These are phyloP conservation scores for Balaeniceps rex DNA, from an alignment of 2,113 vertebrate species.

Conservation along the genomic window DNA sequence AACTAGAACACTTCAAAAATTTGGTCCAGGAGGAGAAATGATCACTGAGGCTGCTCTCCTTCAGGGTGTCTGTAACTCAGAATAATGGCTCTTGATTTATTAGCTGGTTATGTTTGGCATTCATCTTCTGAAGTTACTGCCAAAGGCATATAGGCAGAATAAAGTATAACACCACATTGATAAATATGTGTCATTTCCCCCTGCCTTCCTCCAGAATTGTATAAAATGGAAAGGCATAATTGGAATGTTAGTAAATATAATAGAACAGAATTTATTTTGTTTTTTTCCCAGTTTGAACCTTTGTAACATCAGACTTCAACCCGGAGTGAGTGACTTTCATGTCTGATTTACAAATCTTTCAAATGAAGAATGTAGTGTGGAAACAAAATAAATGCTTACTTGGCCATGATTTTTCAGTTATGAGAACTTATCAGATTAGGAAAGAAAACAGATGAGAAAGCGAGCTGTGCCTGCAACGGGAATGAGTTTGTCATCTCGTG, in stretches of 20 bases:
- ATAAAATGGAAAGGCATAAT: background rate
- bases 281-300: background rate
- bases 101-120: background rate
- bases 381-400: background rate
- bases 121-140: slow-evolving; percentile 1
- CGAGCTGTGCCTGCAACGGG: background rate
- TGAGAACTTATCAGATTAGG: background rate
- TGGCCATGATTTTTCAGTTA: background rate
- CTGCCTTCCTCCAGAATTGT: background rate
- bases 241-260: background rate
- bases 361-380: background rate
- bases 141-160: background rate
- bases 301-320: background rate
- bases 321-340: background rate
- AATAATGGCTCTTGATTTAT: background rate
- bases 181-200: background rate
- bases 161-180: background rate
- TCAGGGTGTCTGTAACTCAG: background rate
- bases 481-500: background rate
- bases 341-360: background rate
- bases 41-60: background rate
- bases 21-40: background rate
- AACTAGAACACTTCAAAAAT: background rate
- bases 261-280: background rate
- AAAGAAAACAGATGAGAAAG: background rate